Evolutionary conservation across 2,797 vertebrate genomes (phyloP), one percentile per base, ranked within the genome.

Genomic region (Chelon labrosus): DNA sequence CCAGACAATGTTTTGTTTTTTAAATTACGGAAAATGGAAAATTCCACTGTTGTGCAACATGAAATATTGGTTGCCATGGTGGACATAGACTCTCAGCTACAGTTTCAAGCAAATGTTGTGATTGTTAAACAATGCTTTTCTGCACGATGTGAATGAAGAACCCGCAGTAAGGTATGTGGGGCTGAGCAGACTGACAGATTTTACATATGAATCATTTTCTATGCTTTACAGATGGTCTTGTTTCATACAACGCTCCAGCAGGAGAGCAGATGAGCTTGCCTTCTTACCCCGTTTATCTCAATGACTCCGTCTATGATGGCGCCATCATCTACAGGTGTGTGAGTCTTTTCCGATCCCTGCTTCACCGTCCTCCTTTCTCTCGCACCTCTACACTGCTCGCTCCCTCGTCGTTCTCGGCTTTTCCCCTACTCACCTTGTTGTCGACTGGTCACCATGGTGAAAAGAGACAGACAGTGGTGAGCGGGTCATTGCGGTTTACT

Each of bases 241-340:
- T 99, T 81, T 99, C 98, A 14, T 99, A 99, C 90, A 99, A 92
- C 0, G 94, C 95, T 0, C 97, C 98, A 0, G 93, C 92, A 0
- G 97, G 98, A 52, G 96, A 97, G 73, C 96, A 97, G 85, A 96
- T 99, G 64, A 90, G 89, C 86, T 85, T 96, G 17, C 92, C 95
- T 0, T 89, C 94, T 41, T 90, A 91, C 0, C 49, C 94, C 20
- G 93, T 97, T 86, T 96, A 96, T 78, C 93, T 99, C 84, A 99
- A 99, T 0, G 98, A 99, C 86, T 97, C 98, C 0, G 96, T 98
- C 70, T 99, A 99, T 0, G 98, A 99, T 0, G 98, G 98, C 38
- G 97, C 97, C 0, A 89, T 98, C 10, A 95, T 96, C 59, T 92
- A 96, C 95, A 98, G 97, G 97, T 91, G 27, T 61, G 78, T 77